Conservation (phyloP, 2,888 invertebrate species). For the Arctia plantaginis region DNA sequence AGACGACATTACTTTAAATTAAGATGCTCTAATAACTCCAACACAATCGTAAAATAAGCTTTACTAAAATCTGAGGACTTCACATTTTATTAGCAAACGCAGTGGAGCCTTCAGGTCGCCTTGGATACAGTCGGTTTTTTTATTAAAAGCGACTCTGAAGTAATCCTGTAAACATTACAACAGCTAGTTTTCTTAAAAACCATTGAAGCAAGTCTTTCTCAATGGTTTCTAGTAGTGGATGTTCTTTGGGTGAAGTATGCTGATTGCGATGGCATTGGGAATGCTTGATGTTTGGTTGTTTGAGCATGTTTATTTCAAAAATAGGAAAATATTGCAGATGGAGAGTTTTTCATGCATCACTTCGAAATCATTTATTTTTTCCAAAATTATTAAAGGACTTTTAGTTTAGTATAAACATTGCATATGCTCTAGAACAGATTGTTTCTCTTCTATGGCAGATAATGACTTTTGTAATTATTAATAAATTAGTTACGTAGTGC, state of each 20-base stretch:
- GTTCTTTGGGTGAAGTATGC: not conserved
- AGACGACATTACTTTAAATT: slow-evolving; percentile 35
- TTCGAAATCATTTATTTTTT: too few relatives aligned
- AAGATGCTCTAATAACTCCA: slow-evolving; percentile 28
- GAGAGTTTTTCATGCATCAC: too few relatives aligned
- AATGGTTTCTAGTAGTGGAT: not conserved
- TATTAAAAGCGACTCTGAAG: not conserved
- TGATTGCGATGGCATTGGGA: not conserved
- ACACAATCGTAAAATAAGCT: slow-evolving; percentile 15
- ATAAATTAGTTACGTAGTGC: too few relatives aligned
- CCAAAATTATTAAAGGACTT: too few relatives aligned
- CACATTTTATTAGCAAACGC: not conserved
- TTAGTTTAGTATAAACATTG: too few relatives aligned
- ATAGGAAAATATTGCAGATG: not conserved
- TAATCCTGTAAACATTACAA: not conserved
- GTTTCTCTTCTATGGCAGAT: too few relatives aligned
- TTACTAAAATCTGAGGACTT: not conserved
- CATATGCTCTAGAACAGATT: too few relatives aligned
- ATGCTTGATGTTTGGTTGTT: not conserved
- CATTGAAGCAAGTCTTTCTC: not conserved
- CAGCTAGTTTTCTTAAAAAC: not conserved
- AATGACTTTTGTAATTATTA: too few relatives aligned
- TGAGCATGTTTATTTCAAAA: not conserved
- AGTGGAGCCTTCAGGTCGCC: not conserved
- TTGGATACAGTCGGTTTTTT: not conserved